Percentiles rank a stretch among this genome's conserved stretches.
Conservation (phyloP, 2,888 invertebrate genomes). For the Mimachlamys varia region DNA sequence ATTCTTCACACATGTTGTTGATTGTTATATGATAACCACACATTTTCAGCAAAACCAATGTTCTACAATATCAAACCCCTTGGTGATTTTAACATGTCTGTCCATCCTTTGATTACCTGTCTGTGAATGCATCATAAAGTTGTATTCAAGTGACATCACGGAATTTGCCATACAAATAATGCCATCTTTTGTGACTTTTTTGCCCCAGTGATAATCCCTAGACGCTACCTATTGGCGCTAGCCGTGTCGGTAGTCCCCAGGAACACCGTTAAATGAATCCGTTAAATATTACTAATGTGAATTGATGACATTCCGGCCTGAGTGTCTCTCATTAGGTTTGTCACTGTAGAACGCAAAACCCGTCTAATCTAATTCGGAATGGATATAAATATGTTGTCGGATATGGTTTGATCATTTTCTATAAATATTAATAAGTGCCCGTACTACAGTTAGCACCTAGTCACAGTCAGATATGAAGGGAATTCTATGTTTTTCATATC, state of each 20-base stretch:
- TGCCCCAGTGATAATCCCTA: not conserved
- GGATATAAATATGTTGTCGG: not conserved
- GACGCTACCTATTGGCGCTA: not conserved
- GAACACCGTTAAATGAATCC: not conserved
- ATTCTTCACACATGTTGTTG: too few relatives aligned
- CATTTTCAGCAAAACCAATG: not conserved
- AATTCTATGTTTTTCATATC: not conserved
- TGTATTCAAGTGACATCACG: not conserved
- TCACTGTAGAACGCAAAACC: not conserved
- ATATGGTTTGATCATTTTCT: not conserved
- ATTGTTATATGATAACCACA: not conserved
- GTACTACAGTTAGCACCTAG: not conserved
- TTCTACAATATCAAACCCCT: not conserved
- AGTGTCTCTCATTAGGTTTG: not conserved
- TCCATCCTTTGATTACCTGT: not conserved
- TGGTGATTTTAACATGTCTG: not conserved
- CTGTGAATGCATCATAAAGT: not conserved
- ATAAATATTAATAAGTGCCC: not conserved
- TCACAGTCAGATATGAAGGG: not conserved
- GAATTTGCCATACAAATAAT: not conserved
- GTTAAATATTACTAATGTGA: not conserved
- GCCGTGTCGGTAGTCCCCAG: not conserved
- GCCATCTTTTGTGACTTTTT: not conserved
- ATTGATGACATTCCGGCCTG: not conserved
- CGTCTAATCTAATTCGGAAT: not conserved